Evolutionary conservation across 30 jellyfish, hydroid and myxozoan species (phyloP), one percentile per base, ranked within the genome.

Genomic region (Hydractinia echinata): DNA sequence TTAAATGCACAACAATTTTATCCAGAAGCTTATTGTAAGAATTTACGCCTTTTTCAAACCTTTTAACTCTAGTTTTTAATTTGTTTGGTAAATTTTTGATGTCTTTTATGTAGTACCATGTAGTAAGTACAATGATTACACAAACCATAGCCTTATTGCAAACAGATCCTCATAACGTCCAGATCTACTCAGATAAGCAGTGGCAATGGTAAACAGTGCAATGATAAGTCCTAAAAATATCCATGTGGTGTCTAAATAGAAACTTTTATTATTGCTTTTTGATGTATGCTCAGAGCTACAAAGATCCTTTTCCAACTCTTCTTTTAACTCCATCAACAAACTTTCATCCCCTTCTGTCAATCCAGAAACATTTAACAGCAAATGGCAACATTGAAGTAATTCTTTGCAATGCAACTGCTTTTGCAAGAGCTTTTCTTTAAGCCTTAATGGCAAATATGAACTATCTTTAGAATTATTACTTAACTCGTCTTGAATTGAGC

Each of bases 1-100:
- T 77, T 50, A 77, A 5, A 77, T 77, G 85, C 48, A 15, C 51
- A 18, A 77, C 15, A 77, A 60, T 30, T 60, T 77, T 77, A 77
- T 77, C 85, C 19, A 77, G 53, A 54, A 60, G 55, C 19, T 19
- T 9, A n/a, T 77, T 55, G 39, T 54, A 60, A 5, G 8, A n/a
- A 54, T 54, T 18, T 30, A 61, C 53, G 18, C 4, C 53, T 8
- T 77, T 19, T 11, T 50, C 30, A 55, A 77, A 77, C 11, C 20
- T 76, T 55, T 13, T 2, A 14, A 77, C 76, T 7, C 66, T 21
- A 52, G 55, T 48, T 10, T 51, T 52, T 9, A 77, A 4, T 76
- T 54, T 78, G 15, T 53, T 54, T 51, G 19, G 74, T 13, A 64
- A 44, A 64, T 7, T n/a, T n/a, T n/a, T n/a, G 8, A 64, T 44